Percentiles rank a stretch among this genome's conserved stretches.
These are phyloP conservation scores for Hipparchia semele DNA, from an alignment of 2,888 invertebrate species.

Conservation along the genomic window DNA sequence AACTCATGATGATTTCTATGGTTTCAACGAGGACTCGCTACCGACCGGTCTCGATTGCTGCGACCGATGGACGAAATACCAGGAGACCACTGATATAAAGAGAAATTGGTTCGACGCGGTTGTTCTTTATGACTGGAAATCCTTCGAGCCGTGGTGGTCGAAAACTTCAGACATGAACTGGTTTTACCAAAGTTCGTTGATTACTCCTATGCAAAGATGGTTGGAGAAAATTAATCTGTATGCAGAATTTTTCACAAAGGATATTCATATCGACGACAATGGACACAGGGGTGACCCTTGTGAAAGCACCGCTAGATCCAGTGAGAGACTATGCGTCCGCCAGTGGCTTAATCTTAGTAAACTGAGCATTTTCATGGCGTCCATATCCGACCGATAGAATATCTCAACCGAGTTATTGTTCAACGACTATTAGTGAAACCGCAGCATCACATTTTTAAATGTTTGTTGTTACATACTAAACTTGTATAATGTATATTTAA, in stretches of 20 bases:
- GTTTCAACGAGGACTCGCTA: constrained; percentile 42
- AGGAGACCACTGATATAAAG: constrained; percentile 42
- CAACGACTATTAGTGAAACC: too few species aligned
- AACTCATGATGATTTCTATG: constrained; percentile 32
- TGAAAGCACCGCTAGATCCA: constrained; percentile 24
- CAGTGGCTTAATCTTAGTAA: constrained; percentile 62
- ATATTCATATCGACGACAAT: constrained; percentile 23
- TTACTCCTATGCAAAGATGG: constrained; percentile 70
- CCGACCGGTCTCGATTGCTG: constrained; percentile 56
- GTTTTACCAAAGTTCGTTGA: constrained; percentile 66
- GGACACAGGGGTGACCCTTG: constrained; percentile 29
- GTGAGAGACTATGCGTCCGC: constrained; percentile 46
- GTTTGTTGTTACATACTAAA: constrained; percentile 10
- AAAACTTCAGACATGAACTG: constrained; percentile 59
- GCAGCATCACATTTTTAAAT: neutral
- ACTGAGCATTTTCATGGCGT: constrained; percentile 56
- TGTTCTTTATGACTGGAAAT: constrained; percentile 51
- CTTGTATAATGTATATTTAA: too few species aligned
- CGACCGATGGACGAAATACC: constrained; percentile 57
- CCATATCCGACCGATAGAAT: constrained; percentile 61
- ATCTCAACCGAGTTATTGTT: too few species aligned
- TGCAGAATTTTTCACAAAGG: constrained; percentile 46
- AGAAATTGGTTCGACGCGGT: constrained; percentile 51
- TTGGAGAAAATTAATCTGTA: constrained; percentile 60
- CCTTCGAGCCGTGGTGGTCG: constrained; percentile 62